Conservation (phyloP, 1,140 invertebrate genomes). For the Druon quercuslanigerum region DNA sequence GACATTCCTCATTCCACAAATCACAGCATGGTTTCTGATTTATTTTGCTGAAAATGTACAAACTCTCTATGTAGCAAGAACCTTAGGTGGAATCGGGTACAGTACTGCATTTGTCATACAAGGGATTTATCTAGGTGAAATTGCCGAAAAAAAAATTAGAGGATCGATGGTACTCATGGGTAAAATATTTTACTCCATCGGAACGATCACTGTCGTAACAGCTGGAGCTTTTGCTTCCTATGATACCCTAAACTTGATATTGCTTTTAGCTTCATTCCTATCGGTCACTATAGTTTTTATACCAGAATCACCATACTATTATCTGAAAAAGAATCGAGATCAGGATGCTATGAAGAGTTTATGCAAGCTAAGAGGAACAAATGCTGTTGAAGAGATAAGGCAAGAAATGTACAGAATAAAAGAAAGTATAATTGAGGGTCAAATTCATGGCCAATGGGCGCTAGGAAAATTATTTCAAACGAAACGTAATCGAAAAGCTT, state of each 20-base stretch:
- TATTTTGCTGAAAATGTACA: background rate
- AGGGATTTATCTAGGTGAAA: background rate
- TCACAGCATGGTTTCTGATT: background rate
- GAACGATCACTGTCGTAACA: background rate
- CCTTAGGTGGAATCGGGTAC: background rate
- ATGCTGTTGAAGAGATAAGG: background rate
- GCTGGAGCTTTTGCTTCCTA: conserved; percentile 1
- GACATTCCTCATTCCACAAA: background rate
- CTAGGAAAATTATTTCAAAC: background rate
- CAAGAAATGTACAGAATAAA: background rate
- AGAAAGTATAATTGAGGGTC: background rate
- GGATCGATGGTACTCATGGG: background rate
- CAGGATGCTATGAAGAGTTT: background rate
- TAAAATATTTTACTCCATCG: background rate
- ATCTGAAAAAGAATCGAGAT: background rate
- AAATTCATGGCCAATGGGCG: background rate
- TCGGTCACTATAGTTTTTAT: background rate
- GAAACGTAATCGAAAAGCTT: background rate
- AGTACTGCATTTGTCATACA: background rate
- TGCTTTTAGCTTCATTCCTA: background rate
- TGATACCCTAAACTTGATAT: background rate
- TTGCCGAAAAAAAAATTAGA: background rate
- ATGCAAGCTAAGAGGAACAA: background rate
- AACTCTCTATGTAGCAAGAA: background rate
- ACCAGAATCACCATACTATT: background rate